phyloP scores from a whole-genome alignment of 2,797 vertebrate species.

The Myotis daubentonii region DNA sequence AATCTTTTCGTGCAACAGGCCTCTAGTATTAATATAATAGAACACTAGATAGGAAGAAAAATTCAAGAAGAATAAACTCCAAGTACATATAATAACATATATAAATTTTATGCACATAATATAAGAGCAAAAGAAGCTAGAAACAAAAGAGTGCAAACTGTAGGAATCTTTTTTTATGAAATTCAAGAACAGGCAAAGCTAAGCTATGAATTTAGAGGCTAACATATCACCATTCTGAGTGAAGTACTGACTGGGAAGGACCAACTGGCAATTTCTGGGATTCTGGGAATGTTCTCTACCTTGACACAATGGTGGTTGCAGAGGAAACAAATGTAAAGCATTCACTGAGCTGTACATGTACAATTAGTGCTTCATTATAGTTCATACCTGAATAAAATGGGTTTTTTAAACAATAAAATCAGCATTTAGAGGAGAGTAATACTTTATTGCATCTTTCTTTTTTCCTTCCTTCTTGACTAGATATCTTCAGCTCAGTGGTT shows the following conservation, averaged over 20 bases:
- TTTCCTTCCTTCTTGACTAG: background rate
- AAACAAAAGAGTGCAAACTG: background rate
- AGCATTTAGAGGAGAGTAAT: background rate
- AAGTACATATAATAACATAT: background rate
- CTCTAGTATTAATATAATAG: background rate
- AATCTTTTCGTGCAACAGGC: too few relatives aligned
- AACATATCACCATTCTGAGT: background rate
- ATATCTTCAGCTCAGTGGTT: background rate
- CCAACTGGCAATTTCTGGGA: background rate
- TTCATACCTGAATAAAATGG: background rate
- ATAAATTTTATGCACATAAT: background rate
- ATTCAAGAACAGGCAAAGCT: background rate
- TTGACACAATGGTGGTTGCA: background rate
- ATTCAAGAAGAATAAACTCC: background rate
- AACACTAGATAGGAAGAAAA: background rate
- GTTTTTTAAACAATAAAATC: slow-evolving; percentile 8
- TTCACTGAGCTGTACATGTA: background rate
- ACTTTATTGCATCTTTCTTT: background rate
- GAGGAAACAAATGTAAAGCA: background rate
- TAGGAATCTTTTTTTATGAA: background rate
- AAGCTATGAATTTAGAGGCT: background rate
- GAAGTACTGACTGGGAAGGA: background rate
- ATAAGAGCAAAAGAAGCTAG: background rate
- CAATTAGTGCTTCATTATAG: background rate
- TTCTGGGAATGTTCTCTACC: background rate